These are phyloP conservation scores for Sebastes schlegelii DNA, from an alignment of 2,113 vertebrate species.

Conservation along the genomic window DNA sequence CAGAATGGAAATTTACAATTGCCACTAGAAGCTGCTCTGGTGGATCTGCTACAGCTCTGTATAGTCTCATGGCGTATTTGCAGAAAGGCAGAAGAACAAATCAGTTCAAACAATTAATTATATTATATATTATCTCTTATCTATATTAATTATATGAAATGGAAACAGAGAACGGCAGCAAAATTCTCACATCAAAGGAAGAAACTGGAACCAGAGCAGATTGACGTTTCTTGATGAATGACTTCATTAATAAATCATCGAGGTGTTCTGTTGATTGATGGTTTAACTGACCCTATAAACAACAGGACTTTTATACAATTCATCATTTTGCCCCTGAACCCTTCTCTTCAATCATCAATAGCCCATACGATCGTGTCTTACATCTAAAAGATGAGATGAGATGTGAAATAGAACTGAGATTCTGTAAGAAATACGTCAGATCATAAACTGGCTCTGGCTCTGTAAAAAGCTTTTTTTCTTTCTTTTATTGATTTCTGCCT, in stretches of 20 bases:
- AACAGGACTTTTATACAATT: background rate
- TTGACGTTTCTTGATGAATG: too few species aligned
- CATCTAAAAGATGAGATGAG: background rate
- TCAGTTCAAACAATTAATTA: too few species aligned
- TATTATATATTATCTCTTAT: too few species aligned
- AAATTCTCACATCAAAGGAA: too few species aligned
- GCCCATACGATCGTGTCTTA: background rate
- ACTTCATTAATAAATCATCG: background rate
- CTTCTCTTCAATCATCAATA: background rate
- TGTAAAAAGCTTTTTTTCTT: background rate
- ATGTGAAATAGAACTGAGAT: background rate
- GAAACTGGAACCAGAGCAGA: too few species aligned
- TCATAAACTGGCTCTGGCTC: background rate
- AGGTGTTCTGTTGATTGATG: background rate
- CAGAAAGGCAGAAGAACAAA: too few species aligned
- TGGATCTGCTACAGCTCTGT: too few species aligned
- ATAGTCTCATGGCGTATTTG: too few species aligned
- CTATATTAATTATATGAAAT: too few species aligned
- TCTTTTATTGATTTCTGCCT: conserved; percentile 14
- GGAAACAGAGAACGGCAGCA: too few species aligned
- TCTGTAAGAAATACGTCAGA: background rate
- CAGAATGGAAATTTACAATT: too few species aligned
- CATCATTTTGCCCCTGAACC: background rate
- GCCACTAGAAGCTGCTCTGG: too few species aligned
- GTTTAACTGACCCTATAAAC: background rate